phyloP scores from a whole-genome alignment of 2,797 vertebrate species.

The Lagodon rhomboides region DNA sequence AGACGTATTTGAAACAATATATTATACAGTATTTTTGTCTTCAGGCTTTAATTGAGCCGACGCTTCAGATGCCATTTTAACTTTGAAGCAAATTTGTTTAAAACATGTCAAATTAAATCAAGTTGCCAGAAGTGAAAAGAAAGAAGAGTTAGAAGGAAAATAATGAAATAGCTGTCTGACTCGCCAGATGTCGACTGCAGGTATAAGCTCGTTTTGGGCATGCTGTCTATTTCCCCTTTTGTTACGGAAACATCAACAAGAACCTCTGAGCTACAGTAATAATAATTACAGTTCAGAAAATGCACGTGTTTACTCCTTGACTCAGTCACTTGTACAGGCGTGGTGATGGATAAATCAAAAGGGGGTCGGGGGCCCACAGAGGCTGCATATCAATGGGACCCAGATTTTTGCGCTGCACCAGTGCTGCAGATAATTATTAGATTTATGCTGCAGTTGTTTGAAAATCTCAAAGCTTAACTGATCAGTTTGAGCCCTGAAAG shows the following conservation, averaged over 20 bases:
- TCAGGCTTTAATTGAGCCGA: neutral
- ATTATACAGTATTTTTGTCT: too few species aligned
- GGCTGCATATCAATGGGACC: neutral
- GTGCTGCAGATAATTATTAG: neutral
- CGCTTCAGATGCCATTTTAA: too few species aligned
- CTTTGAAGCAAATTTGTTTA: neutral
- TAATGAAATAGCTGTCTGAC: neutral
- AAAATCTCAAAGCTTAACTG: slow-evolving; percentile 1
- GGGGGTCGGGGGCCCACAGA: neutral
- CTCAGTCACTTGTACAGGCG: neutral
- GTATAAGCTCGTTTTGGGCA: too few species aligned
- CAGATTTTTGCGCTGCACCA: neutral
- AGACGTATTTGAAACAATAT: neutral
- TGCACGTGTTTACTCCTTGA: neutral
- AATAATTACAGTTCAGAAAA: neutral
- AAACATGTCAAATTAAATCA: neutral
- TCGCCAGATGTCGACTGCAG: too few species aligned
- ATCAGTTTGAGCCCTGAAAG: slow-evolving; percentile 11
- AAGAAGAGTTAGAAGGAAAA: neutral
- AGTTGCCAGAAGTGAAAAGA: neutral
- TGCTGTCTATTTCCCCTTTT: too few species aligned
- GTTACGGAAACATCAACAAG: too few species aligned
- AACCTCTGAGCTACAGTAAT: too few species aligned
- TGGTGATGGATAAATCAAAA: neutral
- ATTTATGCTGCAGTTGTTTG: slow-evolving; percentile 5